phyloP scores from a whole-genome alignment of 1,140 invertebrate species.

The Aphidius ervi region DNA sequence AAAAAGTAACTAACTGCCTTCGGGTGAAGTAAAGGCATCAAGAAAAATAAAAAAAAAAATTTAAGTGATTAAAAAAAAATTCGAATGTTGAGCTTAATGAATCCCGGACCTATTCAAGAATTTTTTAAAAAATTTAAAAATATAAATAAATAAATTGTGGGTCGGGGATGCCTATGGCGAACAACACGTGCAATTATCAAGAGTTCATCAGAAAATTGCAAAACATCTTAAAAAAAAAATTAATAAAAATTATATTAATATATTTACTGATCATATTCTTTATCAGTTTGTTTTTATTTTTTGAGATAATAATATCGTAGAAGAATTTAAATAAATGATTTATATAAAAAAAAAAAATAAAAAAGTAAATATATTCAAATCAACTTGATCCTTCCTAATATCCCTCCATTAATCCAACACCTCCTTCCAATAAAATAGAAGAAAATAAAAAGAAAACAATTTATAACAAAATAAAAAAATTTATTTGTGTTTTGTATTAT shows the following conservation, averaged over 20 bases:
- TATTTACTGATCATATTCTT: constrained; percentile 48
- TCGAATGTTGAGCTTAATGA: constrained; percentile 36
- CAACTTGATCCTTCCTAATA: constrained; percentile 23
- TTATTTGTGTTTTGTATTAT: too few relatives aligned
- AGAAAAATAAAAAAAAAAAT: constrained; percentile 21
- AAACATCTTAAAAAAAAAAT: constrained; percentile 24
- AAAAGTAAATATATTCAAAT: constrained; percentile 13
- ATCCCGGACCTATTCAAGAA: constrained; percentile 35
- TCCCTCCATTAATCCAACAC: constrained; percentile 48
- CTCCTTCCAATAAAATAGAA: constrained; percentile 16
- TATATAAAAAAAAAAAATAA: constrained; percentile 16
- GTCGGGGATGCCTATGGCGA: neutral
- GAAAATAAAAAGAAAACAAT: too few relatives aligned
- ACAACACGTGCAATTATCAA: neutral
- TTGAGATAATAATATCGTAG: constrained; percentile 27
- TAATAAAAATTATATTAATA: constrained; percentile 28
- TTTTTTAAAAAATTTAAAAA: constrained; percentile 35
- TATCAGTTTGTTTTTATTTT: constrained; percentile 44
- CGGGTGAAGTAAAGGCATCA: neutral
- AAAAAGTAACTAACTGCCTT: neutral
- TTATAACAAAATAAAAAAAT: too few relatives aligned
- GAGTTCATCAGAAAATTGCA: neutral
- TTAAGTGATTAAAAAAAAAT: constrained; percentile 26
- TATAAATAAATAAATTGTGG: constrained; percentile 21
- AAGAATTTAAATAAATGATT: constrained; percentile 24